Evolutionary conservation across 2,113 vertebrate genomes (phyloP).

Genomic region (Cettia cetti): DNA sequence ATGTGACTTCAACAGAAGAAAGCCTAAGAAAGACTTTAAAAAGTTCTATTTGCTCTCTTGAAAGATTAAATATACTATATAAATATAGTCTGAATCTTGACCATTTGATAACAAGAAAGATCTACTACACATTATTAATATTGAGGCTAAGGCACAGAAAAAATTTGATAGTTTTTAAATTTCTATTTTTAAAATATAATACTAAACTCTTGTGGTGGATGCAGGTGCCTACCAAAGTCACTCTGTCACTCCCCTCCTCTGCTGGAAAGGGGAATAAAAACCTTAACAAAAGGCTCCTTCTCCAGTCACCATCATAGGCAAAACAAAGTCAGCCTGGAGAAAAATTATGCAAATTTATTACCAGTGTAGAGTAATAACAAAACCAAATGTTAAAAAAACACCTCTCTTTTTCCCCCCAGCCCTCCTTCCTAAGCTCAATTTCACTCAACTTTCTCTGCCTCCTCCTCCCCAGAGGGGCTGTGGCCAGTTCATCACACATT

Average conservation of each 20-base stretch:
- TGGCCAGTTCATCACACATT: rapidly evolving
- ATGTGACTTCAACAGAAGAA: neutral
- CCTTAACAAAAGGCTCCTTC: neutral
- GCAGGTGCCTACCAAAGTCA: neutral
- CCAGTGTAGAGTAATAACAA: neutral
- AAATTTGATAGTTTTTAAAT: neutral
- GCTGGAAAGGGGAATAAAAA: neutral
- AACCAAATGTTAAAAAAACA: neutral
- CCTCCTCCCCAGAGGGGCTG: neutral
- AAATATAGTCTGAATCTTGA: neutral
- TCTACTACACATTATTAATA: neutral
- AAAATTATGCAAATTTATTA: neutral
- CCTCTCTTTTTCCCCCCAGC: rapidly evolving
- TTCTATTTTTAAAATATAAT: neutral
- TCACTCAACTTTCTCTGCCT: neutral
- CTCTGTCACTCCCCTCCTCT: neutral
- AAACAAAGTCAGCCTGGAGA: neutral
- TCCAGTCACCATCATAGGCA: neutral
- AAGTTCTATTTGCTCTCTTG: neutral
- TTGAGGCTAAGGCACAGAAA: neutral
- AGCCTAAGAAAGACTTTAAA: neutral
- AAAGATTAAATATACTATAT: neutral
- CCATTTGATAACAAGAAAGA: neutral
- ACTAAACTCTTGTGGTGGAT: neutral
- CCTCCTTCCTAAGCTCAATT: neutral